Evolutionary conservation across 2,888 invertebrate genomes (phyloP).

Genomic region (Steromphala cineraria): DNA sequence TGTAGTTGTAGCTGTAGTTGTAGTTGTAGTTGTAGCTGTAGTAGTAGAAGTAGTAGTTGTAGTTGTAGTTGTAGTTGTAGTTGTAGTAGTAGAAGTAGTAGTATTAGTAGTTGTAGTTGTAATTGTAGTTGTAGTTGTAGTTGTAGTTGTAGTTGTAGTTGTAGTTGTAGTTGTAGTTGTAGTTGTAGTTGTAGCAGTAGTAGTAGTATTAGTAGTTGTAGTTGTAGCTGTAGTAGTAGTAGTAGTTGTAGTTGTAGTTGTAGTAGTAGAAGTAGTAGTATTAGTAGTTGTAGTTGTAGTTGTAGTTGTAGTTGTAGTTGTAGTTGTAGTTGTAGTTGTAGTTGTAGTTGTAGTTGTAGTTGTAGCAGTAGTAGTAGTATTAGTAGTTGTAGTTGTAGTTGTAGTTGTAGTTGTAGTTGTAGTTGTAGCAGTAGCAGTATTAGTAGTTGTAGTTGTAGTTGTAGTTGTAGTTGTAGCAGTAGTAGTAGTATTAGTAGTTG

Average conservation of each 20-base stretch:
- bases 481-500: too few species aligned
- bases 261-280: too few species aligned
- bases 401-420: neutral
- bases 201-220: constrained; percentile 40
- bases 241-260: constrained; percentile 32
- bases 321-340: too few species aligned
- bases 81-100: neutral
- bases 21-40: neutral
- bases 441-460: too few species aligned
- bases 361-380: constrained; percentile 22
- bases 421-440: too few species aligned
- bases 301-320: too few species aligned
- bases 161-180: constrained; percentile 12
- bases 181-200: constrained; percentile 32
- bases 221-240: constrained; percentile 38
- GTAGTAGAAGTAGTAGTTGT: neutral
- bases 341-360: too few species aligned
- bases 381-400: neutral
- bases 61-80: neutral
- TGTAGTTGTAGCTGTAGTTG: neutral
- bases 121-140: constrained; percentile 5
- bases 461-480: too few species aligned
- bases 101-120: neutral
- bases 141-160: constrained; percentile 6
- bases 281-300: too few species aligned